Base-by-base conservation (phyloP, 2,888 invertebrate species). In the Nipponacmea schrenckii region DNA sequence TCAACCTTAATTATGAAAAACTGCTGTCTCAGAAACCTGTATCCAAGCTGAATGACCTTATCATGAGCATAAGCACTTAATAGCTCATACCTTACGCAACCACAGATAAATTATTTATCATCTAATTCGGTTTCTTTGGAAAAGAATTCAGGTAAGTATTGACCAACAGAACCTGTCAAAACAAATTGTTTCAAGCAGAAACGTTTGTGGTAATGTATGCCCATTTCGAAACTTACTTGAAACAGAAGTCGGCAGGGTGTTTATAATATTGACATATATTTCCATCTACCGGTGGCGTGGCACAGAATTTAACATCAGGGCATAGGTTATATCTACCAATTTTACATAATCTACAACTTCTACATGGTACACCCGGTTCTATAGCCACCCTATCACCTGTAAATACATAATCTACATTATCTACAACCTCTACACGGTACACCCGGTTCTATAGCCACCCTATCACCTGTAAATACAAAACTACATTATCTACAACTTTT, bases 221-320 rank as follows among this genome's bases (percentile, higher is more conserved):
- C n/a, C n/a, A n/a, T n/a, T 39, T 39, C 8, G 20, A 17, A 10
- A 68, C 72, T 62, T 71, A 84, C 84, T 77, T 81, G 76, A 78
- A 83, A 70, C 83, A 84, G 74, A 85, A 84, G 71, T 84, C 83
- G 12, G 81, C 85, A 20, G 81, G 76, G 67, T 85, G 84, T 64
- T 73, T 79, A 72, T 78, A 83, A 68, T 75, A 77, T 20, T 71
- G 77, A 67, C 80, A 80, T 56, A 85, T 68, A 68, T 80, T 84
- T 0, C 85, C 84, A 62, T 84, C 73, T 56, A 80, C 80, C 24
- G 84, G 83, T 0, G 85, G 85, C 15, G 84, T 84, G 63, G 83
- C 83, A 75, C 83, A 84, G 79, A 87, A 87, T 70, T 78, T 70
- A 20, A 89, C 81, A 50, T 79, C 74, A 44, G 74, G 79, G 73